A percentile compares a stretch with the other conserved stretches of the same genome.
phyloP scores from a whole-genome alignment of 92 coral and sea anemone species.

The Epizoanthus illoricatus region DNA sequence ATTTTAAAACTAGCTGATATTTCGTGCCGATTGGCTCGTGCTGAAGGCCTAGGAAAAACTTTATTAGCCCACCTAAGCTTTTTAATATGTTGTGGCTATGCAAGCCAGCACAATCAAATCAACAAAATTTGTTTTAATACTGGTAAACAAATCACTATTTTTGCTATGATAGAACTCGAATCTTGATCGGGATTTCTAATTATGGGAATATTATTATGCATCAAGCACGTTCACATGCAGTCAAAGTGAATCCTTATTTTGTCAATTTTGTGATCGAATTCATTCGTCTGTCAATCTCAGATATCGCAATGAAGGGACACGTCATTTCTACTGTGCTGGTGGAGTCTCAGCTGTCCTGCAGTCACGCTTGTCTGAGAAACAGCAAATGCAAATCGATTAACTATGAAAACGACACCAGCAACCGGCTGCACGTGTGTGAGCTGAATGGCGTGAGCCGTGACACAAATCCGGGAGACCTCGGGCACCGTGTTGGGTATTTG shows the following conservation, averaged over 20 bases:
- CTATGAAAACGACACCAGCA: not conserved
- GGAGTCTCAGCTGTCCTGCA: conserved; percentile 1
- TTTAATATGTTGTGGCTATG: too few species aligned
- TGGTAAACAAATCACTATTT: too few species aligned
- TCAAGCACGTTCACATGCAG: not conserved
- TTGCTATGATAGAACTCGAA: too few species aligned
- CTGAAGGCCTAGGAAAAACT: too few species aligned
- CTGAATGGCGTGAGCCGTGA: conserved; percentile 10
- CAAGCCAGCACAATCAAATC: too few species aligned
- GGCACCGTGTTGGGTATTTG: not conserved
- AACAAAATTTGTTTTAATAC: too few species aligned
- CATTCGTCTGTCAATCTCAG: not conserved
- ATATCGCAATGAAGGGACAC: not conserved
- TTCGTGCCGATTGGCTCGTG: too few species aligned
- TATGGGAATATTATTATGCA: too few species aligned
- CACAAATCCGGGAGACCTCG: conserved; percentile 11
- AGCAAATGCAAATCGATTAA: conserved; percentile 20
- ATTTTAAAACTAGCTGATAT: too few species aligned
- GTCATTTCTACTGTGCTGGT: conserved; percentile 4
- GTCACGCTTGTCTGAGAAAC: conserved; percentile 17
- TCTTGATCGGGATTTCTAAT: too few species aligned
- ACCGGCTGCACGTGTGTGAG: conserved; percentile 13
- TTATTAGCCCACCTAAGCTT: too few species aligned
- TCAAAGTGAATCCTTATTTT: not conserved
- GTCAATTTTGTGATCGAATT: not conserved